These are phyloP conservation scores for Agapornis canus DNA, from an alignment of 2,797 vertebrate species.

Conservation along the genomic window DNA sequence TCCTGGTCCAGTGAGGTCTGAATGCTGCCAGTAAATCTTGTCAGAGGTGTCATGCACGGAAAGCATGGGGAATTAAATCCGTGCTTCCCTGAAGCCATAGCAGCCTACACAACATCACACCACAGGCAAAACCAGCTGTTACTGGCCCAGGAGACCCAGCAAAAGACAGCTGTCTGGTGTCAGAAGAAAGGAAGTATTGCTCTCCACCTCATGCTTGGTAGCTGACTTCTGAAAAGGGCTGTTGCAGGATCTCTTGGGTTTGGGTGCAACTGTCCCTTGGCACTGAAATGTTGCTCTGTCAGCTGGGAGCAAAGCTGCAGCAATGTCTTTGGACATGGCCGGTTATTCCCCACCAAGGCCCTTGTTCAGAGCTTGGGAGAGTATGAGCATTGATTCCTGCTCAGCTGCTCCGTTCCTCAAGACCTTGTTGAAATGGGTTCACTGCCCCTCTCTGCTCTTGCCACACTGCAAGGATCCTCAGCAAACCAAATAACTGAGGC, in stretches of 20 bases:
- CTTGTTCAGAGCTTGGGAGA: accelerated
- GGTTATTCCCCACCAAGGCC: neutral
- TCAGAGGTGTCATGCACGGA: neutral
- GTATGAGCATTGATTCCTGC: neutral
- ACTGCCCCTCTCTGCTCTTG: neutral
- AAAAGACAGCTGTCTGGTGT: neutral
- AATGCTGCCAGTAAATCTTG: neutral
- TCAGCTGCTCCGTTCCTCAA: neutral
- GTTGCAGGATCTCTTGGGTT: accelerated
- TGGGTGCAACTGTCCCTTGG: accelerated
- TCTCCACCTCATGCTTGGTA: neutral
- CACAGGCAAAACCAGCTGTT: neutral
- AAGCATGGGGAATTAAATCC: neutral
- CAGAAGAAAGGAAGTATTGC: neutral
- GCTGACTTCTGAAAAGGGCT: neutral
- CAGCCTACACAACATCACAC: neutral
- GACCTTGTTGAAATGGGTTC: neutral
- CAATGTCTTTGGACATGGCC: neutral
- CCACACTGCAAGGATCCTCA: neutral
- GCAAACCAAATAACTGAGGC: neutral
- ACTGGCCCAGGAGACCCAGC: neutral
- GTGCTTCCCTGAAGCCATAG: neutral
- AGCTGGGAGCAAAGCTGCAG: neutral
- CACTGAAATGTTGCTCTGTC: neutral
- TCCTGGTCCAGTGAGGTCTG: neutral